Conservation (phyloP, 2,113 vertebrate genomes). For the Furnarius figulus region DNA sequence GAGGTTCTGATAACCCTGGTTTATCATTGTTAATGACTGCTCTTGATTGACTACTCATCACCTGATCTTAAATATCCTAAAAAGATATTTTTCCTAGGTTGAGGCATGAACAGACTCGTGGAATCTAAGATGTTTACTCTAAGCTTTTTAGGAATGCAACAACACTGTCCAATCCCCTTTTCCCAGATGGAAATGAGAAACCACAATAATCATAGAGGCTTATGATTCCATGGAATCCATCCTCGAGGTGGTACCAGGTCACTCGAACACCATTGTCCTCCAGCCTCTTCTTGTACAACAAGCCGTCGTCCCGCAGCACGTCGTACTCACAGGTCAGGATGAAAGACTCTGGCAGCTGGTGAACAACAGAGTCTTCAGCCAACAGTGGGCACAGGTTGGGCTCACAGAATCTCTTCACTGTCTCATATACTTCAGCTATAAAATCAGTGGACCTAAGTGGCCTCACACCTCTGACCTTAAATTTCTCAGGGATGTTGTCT, state of each 20-base stretch:
- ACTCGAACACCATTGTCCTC: conserved; percentile 78
- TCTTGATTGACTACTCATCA: background rate
- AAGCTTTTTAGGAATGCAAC: conserved; percentile 77
- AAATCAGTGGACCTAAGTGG: conserved; percentile 5
- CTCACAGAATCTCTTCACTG: conserved; percentile 60
- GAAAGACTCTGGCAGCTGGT: conserved; percentile 75
- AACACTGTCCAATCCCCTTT: conserved; percentile 64
- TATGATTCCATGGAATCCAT: conserved; percentile 83
- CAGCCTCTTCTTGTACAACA: conserved; percentile 82
- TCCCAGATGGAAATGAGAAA: conserved; percentile 75
- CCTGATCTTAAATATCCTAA: conserved; percentile 44
- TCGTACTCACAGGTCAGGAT: conserved; percentile 86
- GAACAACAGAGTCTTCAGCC: conserved; percentile 71
- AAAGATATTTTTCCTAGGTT: conserved; percentile 35
- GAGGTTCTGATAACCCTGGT: background rate
- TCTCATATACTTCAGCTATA: conserved; percentile 73
- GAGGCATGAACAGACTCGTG: conserved; percentile 31
- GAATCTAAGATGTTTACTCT: conserved; percentile 25
- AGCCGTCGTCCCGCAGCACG: conserved; percentile 78
- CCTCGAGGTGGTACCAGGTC: conserved; percentile 79
- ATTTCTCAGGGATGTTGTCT: conserved; percentile 78
- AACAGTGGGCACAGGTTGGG: conserved; percentile 75
- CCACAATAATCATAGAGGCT: conserved; percentile 65
- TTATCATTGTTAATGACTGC: background rate
- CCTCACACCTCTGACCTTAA: conserved; percentile 60